phyloP scores from a whole-genome alignment of 1,140 invertebrate genomes.

The Phthorimaea operculella region DNA sequence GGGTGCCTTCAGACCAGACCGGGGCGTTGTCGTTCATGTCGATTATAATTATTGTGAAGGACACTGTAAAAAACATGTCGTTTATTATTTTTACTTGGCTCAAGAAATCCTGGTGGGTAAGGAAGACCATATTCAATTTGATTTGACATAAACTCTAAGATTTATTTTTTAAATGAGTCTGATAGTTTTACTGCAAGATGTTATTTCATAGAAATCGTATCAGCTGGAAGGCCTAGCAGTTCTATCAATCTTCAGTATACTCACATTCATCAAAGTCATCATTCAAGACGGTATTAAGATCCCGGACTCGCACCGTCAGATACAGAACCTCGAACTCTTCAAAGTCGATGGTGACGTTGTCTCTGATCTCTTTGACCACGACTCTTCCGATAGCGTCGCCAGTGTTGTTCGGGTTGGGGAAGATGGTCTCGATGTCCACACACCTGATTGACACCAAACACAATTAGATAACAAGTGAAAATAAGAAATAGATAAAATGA shows the following conservation, averaged over 20 bases:
- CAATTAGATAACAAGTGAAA: too few relatives aligned
- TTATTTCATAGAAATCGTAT: too few relatives aligned
- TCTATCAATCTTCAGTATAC: conserved; percentile 16
- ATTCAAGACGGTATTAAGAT: conserved; percentile 53
- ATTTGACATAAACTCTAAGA: too few relatives aligned
- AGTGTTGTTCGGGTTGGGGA: conserved; percentile 24
- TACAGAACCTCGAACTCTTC: conserved; percentile 69
- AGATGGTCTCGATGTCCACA: conserved; percentile 49
- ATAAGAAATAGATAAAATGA: too few relatives aligned
- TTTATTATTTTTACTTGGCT: too few relatives aligned
- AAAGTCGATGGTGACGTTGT: conserved; percentile 65
- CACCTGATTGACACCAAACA: conserved; percentile 33
- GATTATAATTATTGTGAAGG: conserved; percentile 59
- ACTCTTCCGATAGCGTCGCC: conserved; percentile 40
- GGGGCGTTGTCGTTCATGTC: conserved; percentile 70
- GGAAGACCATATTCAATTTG: too few relatives aligned
- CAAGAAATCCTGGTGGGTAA: too few relatives aligned
- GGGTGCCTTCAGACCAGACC: conserved; percentile 47
- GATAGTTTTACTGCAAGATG: too few relatives aligned
- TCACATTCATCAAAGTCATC: conserved; percentile 52
- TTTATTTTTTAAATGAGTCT: too few relatives aligned
- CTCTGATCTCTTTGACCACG: conserved; percentile 44
- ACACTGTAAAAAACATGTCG: conserved; percentile 41
- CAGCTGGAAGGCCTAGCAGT: too few relatives aligned
- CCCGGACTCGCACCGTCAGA: conserved; percentile 57